These are phyloP conservation scores for Papilio machaon DNA, from an alignment of 1,140 invertebrate species.

Conservation along the genomic window DNA sequence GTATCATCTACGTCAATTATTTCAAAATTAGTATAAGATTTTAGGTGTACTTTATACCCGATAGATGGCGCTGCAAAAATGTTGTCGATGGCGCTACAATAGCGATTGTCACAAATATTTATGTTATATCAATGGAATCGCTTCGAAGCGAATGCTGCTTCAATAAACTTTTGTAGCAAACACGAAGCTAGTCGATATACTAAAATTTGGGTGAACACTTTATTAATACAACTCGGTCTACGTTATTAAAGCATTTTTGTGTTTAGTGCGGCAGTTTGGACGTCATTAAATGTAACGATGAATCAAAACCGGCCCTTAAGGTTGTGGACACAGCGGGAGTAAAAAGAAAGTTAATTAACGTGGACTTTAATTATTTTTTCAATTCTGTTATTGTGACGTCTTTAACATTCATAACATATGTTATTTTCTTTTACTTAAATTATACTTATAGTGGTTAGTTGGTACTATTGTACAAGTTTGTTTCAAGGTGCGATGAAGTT, in stretches of 20 bases:
- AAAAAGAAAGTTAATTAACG: neutral
- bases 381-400: neutral
- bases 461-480: no score
- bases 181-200: neutral
- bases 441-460: no score
- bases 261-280: slow-evolving; percentile 11
- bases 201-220: neutral
- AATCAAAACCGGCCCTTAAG: slow-evolving; percentile 36
- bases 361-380: neutral
- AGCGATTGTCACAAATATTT: no score
- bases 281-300: slow-evolving; percentile 27
- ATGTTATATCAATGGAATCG: no score
- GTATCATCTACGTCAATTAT: no score
- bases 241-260: neutral
- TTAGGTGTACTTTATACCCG: no score
- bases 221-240: neutral
- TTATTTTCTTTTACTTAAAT: no score
- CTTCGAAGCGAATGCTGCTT: no score
- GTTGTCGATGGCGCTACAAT: neutral
- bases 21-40: no score
- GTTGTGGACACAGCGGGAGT: neutral
- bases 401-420: no score
- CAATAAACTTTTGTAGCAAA: neutral
- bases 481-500: no score
- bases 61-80: no score